Evolutionary conservation across 1,140 invertebrate species (phyloP).

Genomic region (Lepidurus arcticus): DNA sequence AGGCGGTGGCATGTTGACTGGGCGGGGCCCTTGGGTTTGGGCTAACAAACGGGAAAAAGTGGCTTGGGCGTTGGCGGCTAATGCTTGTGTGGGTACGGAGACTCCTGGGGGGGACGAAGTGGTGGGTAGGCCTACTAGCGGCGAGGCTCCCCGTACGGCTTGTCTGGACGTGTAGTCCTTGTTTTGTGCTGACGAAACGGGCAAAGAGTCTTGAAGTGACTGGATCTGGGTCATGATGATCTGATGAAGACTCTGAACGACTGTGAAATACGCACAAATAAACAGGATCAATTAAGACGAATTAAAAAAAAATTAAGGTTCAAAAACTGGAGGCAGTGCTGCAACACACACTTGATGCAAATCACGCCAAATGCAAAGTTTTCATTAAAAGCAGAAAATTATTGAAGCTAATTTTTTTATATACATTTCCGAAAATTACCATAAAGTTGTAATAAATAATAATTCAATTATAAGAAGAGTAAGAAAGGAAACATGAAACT

Average conservation of each 20-base stretch:
- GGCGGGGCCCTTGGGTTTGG: conserved; percentile 21
- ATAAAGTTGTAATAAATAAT: neutral
- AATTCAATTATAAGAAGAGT: neutral
- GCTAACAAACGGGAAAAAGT: conserved; percentile 29
- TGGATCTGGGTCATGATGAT: conserved; percentile 48
- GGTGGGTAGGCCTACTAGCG: conserved; percentile 8
- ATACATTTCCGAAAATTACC: neutral
- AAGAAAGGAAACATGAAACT: conserved; percentile 38
- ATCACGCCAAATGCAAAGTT: too few relatives aligned
- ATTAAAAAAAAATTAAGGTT: neutral
- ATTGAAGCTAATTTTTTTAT: too few relatives aligned
- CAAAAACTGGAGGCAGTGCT: too few relatives aligned
- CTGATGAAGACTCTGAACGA: conserved; percentile 50
- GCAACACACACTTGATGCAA: too few relatives aligned
- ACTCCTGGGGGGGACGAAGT: conserved; percentile 22
- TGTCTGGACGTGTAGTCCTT: conserved; percentile 31
- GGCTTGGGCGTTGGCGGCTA: conserved; percentile 32
- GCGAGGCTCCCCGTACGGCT: conserved; percentile 25
- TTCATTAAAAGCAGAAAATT: too few relatives aligned
- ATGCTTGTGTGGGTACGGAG: neutral
- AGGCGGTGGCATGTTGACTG: conserved; percentile 19
- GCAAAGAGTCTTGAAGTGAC: conserved; percentile 40
- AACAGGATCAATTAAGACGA: conserved; percentile 5
- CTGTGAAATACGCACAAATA: conserved; percentile 40
- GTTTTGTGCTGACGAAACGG: conserved; percentile 25